Base-by-base conservation (phyloP, 2,888 invertebrate species). In the Acanthosepion pharaonis region DNA sequence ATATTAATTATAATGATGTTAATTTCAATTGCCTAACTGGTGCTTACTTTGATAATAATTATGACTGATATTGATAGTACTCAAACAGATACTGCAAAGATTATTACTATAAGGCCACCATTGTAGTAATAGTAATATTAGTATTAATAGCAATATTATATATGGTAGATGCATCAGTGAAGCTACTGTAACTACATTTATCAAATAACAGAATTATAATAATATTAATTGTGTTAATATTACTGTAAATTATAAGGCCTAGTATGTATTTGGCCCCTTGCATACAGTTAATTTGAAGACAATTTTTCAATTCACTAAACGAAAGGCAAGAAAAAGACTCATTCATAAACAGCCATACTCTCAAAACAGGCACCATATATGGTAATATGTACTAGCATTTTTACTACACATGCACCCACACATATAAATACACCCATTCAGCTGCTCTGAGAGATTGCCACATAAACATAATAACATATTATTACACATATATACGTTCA, bases 301-400 rank as follows among this genome's bases (percentile, higher is more conserved):
- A 33, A 33, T n/a, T n/a, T 33, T 15, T 78, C 15, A 78, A 78
- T 78, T 78, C 78, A 78, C 33, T 33, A 4, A 33, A n/a, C 78
- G 78, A 1, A 33, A n/a, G n/a, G n/a, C 78, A 78, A 33, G 78
- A 33, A 78, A n/a, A n/a, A n/a, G n/a, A 78, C 33, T 78, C 78
- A 78, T 78, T 78, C 78, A 78, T 78, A 78, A 78, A 78, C n/a
- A n/a, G 78, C 78, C 78, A 78, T 78, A 78, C 78, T 78, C 78
- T 78, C 78, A 78, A 92, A 92, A 92, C 49, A 48, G 92, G 92
- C 48, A 92, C 51, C 51, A 92, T 92, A 92, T 92, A 51, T 92
- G 92, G 51, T 28, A 92, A 23, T 49, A 92, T 92, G 48, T 51
- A 51, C 92, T 48, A 92, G 51, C 28, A 49, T 92, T 92, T 92